A percentile compares a stretch with the other conserved stretches of the same genome.
phyloP scores from a whole-genome alignment of 2,888 invertebrate species.

The Phytoseiulus persimilis region DNA sequence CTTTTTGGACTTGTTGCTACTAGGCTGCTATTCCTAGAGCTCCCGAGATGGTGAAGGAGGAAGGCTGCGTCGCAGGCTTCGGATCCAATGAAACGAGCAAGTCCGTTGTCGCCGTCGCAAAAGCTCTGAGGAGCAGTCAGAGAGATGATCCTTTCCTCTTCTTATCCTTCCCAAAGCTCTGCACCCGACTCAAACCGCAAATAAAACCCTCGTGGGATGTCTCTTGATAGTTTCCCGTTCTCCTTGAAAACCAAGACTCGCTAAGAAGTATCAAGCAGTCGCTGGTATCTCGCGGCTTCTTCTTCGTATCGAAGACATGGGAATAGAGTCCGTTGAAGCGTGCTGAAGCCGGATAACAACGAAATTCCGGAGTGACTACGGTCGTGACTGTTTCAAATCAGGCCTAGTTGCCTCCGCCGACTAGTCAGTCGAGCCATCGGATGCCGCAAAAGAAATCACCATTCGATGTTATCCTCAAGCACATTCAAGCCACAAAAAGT shows the following conservation, averaged over 20 bases:
- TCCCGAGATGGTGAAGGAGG: not conserved
- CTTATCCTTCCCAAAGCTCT: not conserved
- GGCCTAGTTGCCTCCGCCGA: not conserved
- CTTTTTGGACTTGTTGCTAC: not conserved
- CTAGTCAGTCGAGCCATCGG: not conserved
- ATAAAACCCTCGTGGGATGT: not conserved
- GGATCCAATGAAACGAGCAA: not conserved
- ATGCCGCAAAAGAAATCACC: not conserved
- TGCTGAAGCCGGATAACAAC: not conserved
- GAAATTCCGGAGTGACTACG: not conserved
- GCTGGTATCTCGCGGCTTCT: not conserved
- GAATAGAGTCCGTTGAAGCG: not conserved
- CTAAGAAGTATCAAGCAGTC: not conserved
- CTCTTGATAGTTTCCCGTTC: not conserved
- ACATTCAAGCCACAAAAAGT: not conserved
- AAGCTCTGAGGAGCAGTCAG: not conserved
- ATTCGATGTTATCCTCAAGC: not conserved
- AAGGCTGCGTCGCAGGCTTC: not conserved
- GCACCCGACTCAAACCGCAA: not conserved
- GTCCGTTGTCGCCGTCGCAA: not conserved
- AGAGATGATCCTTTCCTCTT: not conserved
- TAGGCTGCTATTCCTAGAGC: not conserved
- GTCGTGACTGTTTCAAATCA: not conserved
- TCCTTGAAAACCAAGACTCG: not conserved
- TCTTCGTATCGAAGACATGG: not conserved